These are phyloP conservation scores for Loxodonta africana DNA, from an alignment of 2,113 vertebrate species.

Conservation along the genomic window DNA sequence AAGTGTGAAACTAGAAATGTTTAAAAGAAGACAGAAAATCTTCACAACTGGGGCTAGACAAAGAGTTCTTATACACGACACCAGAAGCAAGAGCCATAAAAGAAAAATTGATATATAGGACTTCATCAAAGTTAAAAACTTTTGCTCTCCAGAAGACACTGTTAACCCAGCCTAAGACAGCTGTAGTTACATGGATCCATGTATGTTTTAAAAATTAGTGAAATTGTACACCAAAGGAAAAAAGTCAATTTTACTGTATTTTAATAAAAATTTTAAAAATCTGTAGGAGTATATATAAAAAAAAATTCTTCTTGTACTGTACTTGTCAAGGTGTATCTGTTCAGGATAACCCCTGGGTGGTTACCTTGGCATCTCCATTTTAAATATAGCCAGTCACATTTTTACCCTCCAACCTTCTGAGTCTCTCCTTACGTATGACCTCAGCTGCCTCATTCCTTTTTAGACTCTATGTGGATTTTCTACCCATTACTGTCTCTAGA, in stretches of 20 bases:
- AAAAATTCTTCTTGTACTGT: neutral
- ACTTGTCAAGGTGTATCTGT: neutral
- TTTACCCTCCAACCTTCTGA: neutral
- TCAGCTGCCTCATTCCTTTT: neutral
- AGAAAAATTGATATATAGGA: neutral
- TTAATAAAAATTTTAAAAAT: neutral
- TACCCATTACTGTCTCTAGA: neutral
- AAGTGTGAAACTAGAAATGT: neutral
- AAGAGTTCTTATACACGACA: slow-evolving; percentile 10
- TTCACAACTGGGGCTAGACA: neutral
- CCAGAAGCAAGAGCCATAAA: neutral
- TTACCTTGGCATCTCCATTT: neutral
- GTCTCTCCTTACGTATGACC: neutral
- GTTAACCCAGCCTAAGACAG: neutral
- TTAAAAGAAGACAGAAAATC: slow-evolving; percentile 30
- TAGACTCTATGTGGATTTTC: slow-evolving; percentile 15
- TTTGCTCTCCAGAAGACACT: neutral
- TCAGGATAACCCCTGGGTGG: neutral
- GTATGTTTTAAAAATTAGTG: slow-evolving; percentile 20
- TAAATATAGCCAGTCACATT: neutral
- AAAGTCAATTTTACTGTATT: neutral
- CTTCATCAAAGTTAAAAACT: neutral
- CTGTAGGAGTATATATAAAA: neutral
- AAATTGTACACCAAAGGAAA: neutral
- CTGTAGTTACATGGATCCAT: neutral